Percentiles rank a stretch among this genome's conserved stretches.
phyloP scores from a whole-genome alignment of 2,113 vertebrate genomes.

The Isichthys henryi region DNA sequence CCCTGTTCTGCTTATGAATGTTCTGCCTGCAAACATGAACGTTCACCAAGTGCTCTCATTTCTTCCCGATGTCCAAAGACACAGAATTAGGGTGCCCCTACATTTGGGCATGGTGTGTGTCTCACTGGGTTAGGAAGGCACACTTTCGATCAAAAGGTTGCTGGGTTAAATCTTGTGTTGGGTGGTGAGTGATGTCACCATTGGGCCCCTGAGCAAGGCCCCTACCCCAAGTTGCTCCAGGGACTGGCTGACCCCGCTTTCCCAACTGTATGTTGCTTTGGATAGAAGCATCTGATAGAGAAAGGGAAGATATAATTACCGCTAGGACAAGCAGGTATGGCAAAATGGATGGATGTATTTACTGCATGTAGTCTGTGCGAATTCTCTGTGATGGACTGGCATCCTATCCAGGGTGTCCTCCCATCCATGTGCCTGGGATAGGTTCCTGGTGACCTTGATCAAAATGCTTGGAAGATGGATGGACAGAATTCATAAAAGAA shows the following conservation, averaged over 20 bases:
- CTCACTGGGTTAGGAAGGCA: not conserved
- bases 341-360: not conserved
- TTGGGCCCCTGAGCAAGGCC: not conserved
- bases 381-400: not conserved
- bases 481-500: not conserved
- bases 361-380: not conserved
- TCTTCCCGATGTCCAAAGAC: not conserved
- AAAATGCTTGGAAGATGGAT: not conserved
- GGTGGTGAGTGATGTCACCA: not conserved
- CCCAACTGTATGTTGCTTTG: not conserved
- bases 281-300: not conserved
- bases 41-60: not conserved
- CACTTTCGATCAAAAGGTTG: not conserved
- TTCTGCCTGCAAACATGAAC: not conserved
- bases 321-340: not conserved
- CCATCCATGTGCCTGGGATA: not conserved
- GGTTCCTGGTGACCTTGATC: not conserved
- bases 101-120: not conserved
- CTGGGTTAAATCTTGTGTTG: not conserved
- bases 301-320: not conserved
- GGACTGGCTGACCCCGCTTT: not conserved
- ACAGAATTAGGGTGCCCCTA: not conserved
- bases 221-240: not conserved
- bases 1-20: not conserved
- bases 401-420: not conserved